Evolutionary conservation across 2,888 invertebrate genomes (phyloP), one percentile per base, ranked within the genome.

Genomic region (Protonemura montana): DNA sequence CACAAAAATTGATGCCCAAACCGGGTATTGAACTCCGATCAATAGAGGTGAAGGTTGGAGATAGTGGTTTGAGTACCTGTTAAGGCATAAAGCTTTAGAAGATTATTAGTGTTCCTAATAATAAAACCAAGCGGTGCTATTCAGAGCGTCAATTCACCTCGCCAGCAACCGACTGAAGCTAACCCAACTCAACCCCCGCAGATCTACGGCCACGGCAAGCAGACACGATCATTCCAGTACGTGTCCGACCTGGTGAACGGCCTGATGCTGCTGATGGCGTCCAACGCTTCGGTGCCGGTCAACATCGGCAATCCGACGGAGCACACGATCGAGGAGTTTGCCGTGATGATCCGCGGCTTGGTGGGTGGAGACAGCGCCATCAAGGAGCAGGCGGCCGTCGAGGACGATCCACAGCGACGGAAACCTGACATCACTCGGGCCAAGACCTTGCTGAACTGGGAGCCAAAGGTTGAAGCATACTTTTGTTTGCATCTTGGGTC

Each of bases 271-370:
- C 92, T 99, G 82, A 99, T 99, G 99, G 95, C 95, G 86, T 97
- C 98, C 25, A 98, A 98, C 92, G 98, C 97, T 91, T 95, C 97
- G 0, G 94, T 94, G 89, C 99, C 99, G 6, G 95, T 99, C 0
- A 99, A 99, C 92, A 92, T 99, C 88, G 99, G 99, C 77, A 99
- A 99, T 92, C 99, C 99, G 0, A 98, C 98, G 78, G 99, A 99
- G 91, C 97, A 98, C 91, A 97, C 98, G 0, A 99, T 99, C 89
- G 95, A 95, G 93, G 97, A 97, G 92, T 98, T 98, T 91, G 98
- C 97, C 0, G 92, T 94, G 87, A 96, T 97, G 89, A 97, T 98
- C 89, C 96, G 96, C 91, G 94, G 95, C 89, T 92, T 97, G 90
- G 95, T 96, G 90, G 98, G 98, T 21, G 97, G 97, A 41, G 94